phyloP scores from a whole-genome alignment of 2,888 invertebrate genomes.

The Unio pictorum region DNA sequence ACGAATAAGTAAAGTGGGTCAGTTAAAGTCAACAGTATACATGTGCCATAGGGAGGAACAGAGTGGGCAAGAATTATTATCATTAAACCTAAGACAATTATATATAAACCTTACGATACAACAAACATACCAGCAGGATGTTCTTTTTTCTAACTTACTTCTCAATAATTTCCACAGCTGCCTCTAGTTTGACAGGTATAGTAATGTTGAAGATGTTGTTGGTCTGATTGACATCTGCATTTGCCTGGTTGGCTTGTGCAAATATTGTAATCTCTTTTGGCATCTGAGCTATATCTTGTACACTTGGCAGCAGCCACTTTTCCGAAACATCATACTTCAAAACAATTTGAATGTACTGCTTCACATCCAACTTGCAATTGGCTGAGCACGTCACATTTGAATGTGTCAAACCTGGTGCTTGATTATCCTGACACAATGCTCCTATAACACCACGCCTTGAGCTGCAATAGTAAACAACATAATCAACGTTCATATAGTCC shows the following conservation, averaged over 20 bases:
- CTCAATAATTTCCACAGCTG: constrained; percentile 12
- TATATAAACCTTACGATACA: too few relatives aligned
- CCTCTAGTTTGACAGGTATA: constrained; percentile 19
- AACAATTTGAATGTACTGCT: constrained; percentile 25
- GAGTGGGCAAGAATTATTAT: too few relatives aligned
- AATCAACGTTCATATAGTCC: too few relatives aligned
- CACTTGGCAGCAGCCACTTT: constrained; percentile 16
- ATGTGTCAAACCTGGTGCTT: background rate
- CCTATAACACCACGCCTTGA: constrained; percentile 8
- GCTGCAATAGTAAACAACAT: background rate
- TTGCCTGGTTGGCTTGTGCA: constrained; percentile 14
- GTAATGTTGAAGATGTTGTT: constrained; percentile 16
- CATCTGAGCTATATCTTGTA: constrained; percentile 14
- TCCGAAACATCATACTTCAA: constrained; percentile 22
- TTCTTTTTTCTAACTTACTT: constrained; percentile 13
- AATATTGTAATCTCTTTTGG: constrained; percentile 3
- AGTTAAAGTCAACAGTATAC: too few relatives aligned
- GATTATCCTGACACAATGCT: constrained; percentile 9
- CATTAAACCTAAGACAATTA: too few relatives aligned
- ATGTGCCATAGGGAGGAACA: too few relatives aligned
- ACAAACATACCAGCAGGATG: too few relatives aligned
- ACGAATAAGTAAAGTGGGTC: too few relatives aligned
- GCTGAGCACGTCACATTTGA: constrained; percentile 20
- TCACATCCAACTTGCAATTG: constrained; percentile 20
- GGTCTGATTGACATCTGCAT: constrained; percentile 9